Conservation (phyloP, 2,113 vertebrate genomes). For the Mola mola region DNA sequence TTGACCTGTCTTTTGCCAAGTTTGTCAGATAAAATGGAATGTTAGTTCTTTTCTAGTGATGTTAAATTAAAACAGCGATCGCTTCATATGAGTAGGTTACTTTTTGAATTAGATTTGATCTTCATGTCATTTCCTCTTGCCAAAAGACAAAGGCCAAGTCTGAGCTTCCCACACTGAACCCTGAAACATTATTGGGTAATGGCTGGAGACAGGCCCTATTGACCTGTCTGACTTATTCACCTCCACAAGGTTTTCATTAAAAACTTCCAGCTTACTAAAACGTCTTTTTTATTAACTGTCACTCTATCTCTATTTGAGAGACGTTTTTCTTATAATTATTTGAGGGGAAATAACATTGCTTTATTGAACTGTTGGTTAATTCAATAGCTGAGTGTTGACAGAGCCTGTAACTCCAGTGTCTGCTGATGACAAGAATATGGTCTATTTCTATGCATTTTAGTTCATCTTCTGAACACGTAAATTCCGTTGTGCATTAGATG, state of each 20-base stretch:
- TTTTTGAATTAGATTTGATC: conserved; percentile 49
- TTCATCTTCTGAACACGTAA: conserved; percentile 10
- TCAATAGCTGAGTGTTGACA: conserved; percentile 57
- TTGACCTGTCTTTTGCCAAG: conserved; percentile 20
- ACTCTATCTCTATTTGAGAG: conserved; percentile 59
- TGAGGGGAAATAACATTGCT: conserved; percentile 55
- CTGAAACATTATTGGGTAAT: conserved; percentile 76
- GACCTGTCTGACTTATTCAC: conserved; percentile 69
- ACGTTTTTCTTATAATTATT: conserved; percentile 59
- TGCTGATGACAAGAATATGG: conserved; percentile 25
- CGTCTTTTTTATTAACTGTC: conserved; percentile 62
- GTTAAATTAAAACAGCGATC: conserved; percentile 34
- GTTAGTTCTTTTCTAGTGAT: conserved; percentile 14
- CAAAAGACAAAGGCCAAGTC: conserved; percentile 50
- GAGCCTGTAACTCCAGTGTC: conserved; percentile 29
- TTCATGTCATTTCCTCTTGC: conserved; percentile 30
- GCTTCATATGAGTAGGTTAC: conserved; percentile 13
- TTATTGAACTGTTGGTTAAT: conserved; percentile 63
- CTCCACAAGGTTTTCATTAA: conserved; percentile 70
- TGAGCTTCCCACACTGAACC: conserved; percentile 58
- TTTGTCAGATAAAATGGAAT: conserved; percentile 13
- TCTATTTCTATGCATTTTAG: background rate
- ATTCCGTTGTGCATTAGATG: conserved; percentile 1
- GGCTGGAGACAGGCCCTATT: conserved; percentile 70
- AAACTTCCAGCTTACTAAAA: conserved; percentile 67